These are phyloP conservation scores for Hystrix cristata DNA, from an alignment of 2,113 vertebrate species.

Conservation along the genomic window DNA sequence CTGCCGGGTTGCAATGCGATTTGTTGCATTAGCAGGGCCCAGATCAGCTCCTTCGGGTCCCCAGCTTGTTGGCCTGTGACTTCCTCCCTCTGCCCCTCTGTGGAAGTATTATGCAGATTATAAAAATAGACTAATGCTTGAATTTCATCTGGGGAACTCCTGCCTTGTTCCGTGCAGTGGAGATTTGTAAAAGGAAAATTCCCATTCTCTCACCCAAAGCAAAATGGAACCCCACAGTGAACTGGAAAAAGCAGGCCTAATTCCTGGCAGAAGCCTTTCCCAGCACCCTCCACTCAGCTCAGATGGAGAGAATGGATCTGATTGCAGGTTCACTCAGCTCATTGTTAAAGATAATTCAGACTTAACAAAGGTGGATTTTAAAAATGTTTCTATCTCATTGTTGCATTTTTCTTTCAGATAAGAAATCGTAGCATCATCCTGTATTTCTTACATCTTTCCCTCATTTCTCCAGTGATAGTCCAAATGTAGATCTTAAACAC, in stretches of 20 bases:
- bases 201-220: constrained; percentile 52
- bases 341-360: constrained; percentile 75
- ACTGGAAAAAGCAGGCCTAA: constrained; percentile 67
- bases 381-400: constrained; percentile 65
- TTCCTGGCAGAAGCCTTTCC: constrained; percentile 50
- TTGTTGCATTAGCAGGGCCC: constrained; percentile 23
- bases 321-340: constrained; percentile 51
- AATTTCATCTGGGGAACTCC: constrained; percentile 59
- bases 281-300: constrained; percentile 15
- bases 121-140: constrained; percentile 60
- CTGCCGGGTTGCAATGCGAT: background rate
- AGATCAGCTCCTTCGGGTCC: constrained; percentile 36
- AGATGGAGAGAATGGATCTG: constrained; percentile 70
- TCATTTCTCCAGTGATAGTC: constrained; percentile 32
- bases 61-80: background rate
- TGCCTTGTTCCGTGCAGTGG: constrained; percentile 19
- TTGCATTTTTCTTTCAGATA: constrained; percentile 69
- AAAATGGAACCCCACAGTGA: constrained; percentile 67
- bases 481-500: constrained; percentile 21
- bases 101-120: constrained; percentile 51
- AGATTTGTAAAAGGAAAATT: constrained; percentile 69
- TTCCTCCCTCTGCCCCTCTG: background rate
- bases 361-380: constrained; percentile 68
- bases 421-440: background rate
- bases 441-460: constrained; percentile 47